Percentiles rank a stretch among this genome's conserved stretches.
These are phyloP conservation scores for Phaethon lepturus DNA, from an alignment of 2,113 vertebrate genomes.

Conservation along the genomic window DNA sequence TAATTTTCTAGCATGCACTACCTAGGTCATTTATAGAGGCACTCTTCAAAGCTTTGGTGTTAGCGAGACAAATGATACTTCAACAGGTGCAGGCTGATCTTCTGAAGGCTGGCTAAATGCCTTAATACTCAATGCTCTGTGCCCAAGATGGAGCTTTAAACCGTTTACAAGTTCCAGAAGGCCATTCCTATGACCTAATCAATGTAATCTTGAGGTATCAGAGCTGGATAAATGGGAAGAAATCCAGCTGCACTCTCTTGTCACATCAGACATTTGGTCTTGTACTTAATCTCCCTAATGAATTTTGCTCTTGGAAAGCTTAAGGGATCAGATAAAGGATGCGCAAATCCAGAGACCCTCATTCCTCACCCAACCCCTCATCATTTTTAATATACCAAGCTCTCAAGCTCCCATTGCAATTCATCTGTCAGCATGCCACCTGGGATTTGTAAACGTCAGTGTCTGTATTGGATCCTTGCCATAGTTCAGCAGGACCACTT, in stretches of 20 bases:
- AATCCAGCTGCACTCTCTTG: neutral
- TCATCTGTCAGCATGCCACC: slow-evolving; percentile 1
- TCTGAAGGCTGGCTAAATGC: neutral
- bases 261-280: neutral
- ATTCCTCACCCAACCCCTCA: neutral
- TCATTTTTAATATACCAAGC: slow-evolving; percentile 5
- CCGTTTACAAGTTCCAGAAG: neutral
- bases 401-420: slow-evolving; percentile 20
- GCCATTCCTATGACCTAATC: neutral
- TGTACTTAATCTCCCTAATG: neutral
- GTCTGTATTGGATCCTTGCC: neutral
- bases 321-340: slow-evolving; percentile 29
- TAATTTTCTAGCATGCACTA: neutral
- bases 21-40: neutral
- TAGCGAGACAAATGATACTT: neutral
- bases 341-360: neutral
- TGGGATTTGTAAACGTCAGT: slow-evolving; percentile 32
- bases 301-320: slow-evolving; percentile 36
- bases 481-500: neutral
- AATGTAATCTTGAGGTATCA: neutral
- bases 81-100: neutral
- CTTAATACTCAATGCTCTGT: neutral
- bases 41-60: neutral
- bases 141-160: neutral
- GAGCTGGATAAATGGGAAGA: neutral